These are phyloP conservation scores for Drosophila sp. DNA, from an alignment of 1,140 invertebrate genomes.

Conservation along the genomic window DNA sequence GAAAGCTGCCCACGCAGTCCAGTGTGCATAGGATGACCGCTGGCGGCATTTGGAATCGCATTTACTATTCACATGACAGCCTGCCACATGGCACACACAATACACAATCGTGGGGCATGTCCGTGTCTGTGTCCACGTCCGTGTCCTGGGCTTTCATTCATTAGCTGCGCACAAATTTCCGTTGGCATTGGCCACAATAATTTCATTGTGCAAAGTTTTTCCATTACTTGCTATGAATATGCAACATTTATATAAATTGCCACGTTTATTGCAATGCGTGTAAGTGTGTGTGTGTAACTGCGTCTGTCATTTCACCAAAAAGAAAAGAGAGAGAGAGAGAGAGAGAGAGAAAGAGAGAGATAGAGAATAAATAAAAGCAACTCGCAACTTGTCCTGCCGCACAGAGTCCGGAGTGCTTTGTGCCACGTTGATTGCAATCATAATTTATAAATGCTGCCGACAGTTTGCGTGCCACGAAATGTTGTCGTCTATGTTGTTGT, in stretches of 20 bases:
- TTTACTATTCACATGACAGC: conserved; percentile 18
- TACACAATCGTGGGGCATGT: background rate
- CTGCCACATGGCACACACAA: conserved; percentile 6
- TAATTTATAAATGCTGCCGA: conserved; percentile 82
- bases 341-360: conserved; percentile 6
- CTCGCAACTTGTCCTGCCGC: conserved; percentile 33
- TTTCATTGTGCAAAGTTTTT: conserved; percentile 72
- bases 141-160: conserved; percentile 50
- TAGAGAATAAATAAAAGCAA: conserved; percentile 21
- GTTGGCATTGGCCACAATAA: conserved; percentile 52
- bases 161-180: conserved; percentile 61
- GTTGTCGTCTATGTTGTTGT: conserved; percentile 30
- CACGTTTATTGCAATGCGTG: conserved; percentile 63
- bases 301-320: conserved; percentile 69
- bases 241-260: conserved; percentile 82
- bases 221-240: conserved; percentile 78
- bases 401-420: conserved; percentile 57
- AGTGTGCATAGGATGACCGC: background rate
- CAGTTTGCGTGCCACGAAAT: conserved; percentile 60
- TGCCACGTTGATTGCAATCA: conserved; percentile 80
- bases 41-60: conserved; percentile 6
- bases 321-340: conserved; percentile 29
- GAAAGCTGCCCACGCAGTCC: conserved; percentile 5
- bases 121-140: background rate
- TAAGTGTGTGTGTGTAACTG: conserved; percentile 42